phyloP scores from a whole-genome alignment of 2,888 invertebrate species.

The Marasmarcha lunaedactyla region DNA sequence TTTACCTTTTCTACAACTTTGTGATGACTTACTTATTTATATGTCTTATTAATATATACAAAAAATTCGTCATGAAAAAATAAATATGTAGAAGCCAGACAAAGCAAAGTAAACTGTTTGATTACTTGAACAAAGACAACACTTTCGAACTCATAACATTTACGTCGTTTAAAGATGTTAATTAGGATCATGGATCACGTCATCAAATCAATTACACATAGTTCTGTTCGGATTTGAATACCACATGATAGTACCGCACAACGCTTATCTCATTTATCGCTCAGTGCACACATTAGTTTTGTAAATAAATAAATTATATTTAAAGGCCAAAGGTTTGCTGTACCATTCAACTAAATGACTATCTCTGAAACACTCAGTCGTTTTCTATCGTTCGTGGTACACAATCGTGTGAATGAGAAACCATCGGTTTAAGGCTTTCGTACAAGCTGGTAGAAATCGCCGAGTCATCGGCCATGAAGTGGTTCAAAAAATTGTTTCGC shows the following conservation, averaged over 20 bases:
- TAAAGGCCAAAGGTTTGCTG: conserved; percentile 61
- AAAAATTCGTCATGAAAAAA: too few species aligned
- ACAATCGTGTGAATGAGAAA: conserved; percentile 68
- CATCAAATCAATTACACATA: conserved; percentile 33
- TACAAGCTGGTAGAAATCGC: conserved; percentile 74
- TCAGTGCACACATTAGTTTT: conserved; percentile 28
- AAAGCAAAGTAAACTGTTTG: too few species aligned
- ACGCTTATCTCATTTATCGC: conserved; percentile 35
- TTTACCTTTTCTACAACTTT: too few species aligned
- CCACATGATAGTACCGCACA: conserved; percentile 44
- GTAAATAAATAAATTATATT: conserved; percentile 54
- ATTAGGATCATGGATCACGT: not conserved
- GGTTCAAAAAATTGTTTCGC: conserved; percentile 75
- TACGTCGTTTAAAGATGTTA: too few species aligned
- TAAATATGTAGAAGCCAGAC: too few species aligned
- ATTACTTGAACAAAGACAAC: too few species aligned
- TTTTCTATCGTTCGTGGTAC: conserved; percentile 25
- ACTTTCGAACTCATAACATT: too few species aligned
- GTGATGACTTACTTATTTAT: too few species aligned
- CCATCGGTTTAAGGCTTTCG: conserved; percentile 71
- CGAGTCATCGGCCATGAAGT: conserved; percentile 71
- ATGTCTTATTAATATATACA: too few species aligned
- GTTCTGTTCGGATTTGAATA: conserved; percentile 22
- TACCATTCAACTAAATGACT: conserved; percentile 39
- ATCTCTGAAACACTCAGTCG: conserved; percentile 27